These are phyloP conservation scores for Ellobius talpinus DNA, from an alignment of 2,113 vertebrate species.

Conservation along the genomic window DNA sequence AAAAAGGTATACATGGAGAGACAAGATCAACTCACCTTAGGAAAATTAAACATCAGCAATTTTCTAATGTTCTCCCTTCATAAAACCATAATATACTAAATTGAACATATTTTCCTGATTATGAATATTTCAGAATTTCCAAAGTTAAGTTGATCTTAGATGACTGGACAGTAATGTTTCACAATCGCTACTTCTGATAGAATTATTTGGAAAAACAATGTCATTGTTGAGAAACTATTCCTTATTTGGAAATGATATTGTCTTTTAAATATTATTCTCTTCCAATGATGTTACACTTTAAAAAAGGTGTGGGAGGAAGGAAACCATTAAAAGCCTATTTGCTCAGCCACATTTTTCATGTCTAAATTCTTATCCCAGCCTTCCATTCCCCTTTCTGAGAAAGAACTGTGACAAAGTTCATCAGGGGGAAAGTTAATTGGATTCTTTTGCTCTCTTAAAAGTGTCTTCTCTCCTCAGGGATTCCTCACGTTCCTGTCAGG, in stretches of 20 bases:
- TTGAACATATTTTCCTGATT: background rate
- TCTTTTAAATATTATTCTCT: background rate
- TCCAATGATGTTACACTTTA: background rate
- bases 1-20: background rate
- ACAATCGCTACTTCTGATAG: background rate
- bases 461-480: slow-evolving; percentile 41
- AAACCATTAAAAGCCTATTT: background rate
- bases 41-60: background rate
- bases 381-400: background rate
- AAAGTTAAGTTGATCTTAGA: background rate
- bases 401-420: slow-evolving; percentile 22
- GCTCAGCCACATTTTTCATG: background rate
- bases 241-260: background rate
- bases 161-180: background rate
- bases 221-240: background rate
- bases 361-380: background rate
- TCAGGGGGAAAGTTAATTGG: slow-evolving; percentile 23
- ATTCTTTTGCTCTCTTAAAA: slow-evolving; percentile 29
- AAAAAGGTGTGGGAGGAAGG: background rate
- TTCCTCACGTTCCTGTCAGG: slow-evolving; percentile 58
- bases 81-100: background rate
- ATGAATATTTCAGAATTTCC: background rate
- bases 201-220: background rate
- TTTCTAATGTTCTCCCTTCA: background rate
- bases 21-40: background rate